Percentiles rank a stretch among this genome's conserved stretches.
phyloP scores from a whole-genome alignment of 1,140 invertebrate species.

The Leptoteleia sp. region DNA sequence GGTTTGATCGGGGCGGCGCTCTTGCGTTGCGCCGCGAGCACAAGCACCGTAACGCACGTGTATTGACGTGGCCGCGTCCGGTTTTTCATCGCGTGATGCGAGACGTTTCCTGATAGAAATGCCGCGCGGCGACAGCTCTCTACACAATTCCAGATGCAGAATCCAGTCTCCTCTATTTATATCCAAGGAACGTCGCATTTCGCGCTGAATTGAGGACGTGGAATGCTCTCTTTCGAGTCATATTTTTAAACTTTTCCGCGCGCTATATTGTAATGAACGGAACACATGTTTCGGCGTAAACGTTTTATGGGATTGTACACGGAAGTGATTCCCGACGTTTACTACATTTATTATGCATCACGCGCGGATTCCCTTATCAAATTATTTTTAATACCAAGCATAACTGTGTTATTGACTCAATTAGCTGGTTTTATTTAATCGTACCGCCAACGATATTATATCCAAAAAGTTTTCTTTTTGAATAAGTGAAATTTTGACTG shows the following conservation, averaged over 20 bases:
- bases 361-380: too few relatives aligned
- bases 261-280: slow-evolving; percentile 15
- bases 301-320: slow-evolving; percentile 7
- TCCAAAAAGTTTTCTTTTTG: too few relatives aligned
- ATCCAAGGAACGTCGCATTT: slow-evolving; percentile 34
- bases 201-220: slow-evolving; percentile 31
- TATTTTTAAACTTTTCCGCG: slow-evolving; percentile 47
- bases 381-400: too few relatives aligned
- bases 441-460: too few relatives aligned
- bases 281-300: slow-evolving; percentile 17
- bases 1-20: slow-evolving; percentile 38
- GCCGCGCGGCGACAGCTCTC: slow-evolving; percentile 19
- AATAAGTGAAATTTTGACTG: too few relatives aligned
- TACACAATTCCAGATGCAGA: slow-evolving; percentile 53
- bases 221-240: slow-evolving; percentile 46
- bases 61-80: slow-evolving; percentile 42
- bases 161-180: slow-evolving; percentile 56
- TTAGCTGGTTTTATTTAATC: too few relatives aligned
- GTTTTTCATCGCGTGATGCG: slow-evolving; percentile 32
- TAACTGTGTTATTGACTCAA: too few relatives aligned
- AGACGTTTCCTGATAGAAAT: slow-evolving; percentile 53
- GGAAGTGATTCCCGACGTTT: slow-evolving; percentile 3
- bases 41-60: slow-evolving; percentile 16
- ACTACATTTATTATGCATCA: too few relatives aligned
- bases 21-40: slow-evolving; percentile 24